Conservation (phyloP, 2,888 invertebrate genomes). For the Megaustenia siamemsis region DNA sequence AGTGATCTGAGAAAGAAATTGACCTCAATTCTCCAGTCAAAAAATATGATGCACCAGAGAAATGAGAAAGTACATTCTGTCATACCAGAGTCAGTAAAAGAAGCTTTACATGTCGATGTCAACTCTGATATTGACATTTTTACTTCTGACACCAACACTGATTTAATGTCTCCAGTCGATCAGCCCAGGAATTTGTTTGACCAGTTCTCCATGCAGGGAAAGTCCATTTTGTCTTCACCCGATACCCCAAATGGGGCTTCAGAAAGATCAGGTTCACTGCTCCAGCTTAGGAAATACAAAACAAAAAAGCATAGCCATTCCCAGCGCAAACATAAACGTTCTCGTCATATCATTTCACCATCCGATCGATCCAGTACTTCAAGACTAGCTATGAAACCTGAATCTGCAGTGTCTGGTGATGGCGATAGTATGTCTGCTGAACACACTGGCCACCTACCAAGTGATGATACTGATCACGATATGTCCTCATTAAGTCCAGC, state of each 20-base stretch:
- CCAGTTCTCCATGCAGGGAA: constrained; percentile 34
- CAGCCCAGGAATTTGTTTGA: constrained; percentile 49
- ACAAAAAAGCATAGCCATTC: constrained; percentile 31
- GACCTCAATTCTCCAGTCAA: constrained; percentile 44
- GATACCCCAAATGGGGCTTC: neutral
- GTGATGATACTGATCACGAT: constrained; percentile 27
- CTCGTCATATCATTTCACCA: neutral
- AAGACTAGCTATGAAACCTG: constrained; percentile 14
- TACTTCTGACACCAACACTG: constrained; percentile 45
- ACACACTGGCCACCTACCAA: neutral
- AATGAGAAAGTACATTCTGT: neutral
- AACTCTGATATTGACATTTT: constrained; percentile 40
- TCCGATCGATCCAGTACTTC: constrained; percentile 32
- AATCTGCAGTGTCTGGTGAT: constrained; percentile 13
- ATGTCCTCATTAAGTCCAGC: neutral
- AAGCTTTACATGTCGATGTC: constrained; percentile 30
- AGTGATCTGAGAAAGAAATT: constrained; percentile 45
- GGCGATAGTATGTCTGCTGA: neutral
- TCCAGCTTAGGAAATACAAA: constrained; percentile 34
- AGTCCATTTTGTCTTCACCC: constrained; percentile 29
- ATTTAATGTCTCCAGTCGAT: constrained; percentile 23
- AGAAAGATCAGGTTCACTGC: neutral
- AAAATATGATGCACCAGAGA: constrained; percentile 35
- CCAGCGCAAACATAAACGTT: constrained; percentile 17
- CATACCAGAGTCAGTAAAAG: constrained; percentile 25